Percentiles rank a stretch among this genome's conserved stretches.
Conservation (phyloP, 2,797 vertebrate species). For the Galagoides demidoff region DNA sequence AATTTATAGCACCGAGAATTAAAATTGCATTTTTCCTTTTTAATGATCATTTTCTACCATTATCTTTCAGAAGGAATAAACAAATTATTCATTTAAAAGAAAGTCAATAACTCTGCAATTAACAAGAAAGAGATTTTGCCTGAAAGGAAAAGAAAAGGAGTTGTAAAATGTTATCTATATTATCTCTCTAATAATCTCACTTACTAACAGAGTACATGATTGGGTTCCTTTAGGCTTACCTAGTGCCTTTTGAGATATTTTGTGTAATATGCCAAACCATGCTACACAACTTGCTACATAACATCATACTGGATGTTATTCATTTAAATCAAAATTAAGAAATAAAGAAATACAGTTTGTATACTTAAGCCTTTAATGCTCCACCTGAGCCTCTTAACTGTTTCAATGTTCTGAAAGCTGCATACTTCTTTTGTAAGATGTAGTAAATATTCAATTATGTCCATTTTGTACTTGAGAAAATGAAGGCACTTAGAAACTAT, state of each 20-base stretch:
- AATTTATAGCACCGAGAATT: slow-evolving; percentile 37
- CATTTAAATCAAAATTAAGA: slow-evolving; percentile 78
- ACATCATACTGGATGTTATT: slow-evolving; percentile 69
- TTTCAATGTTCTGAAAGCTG: slow-evolving; percentile 62
- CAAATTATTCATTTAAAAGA: slow-evolving; percentile 69
- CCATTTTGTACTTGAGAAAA: slow-evolving; percentile 77
- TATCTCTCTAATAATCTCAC: slow-evolving; percentile 54
- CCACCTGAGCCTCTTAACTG: slow-evolving; percentile 72
- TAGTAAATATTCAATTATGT: slow-evolving; percentile 79
- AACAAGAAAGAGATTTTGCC: slow-evolving; percentile 56
- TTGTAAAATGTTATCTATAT: slow-evolving; percentile 50
- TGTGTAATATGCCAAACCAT: slow-evolving; percentile 62
- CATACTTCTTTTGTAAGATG: slow-evolving; percentile 50
- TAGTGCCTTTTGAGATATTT: slow-evolving; percentile 69
- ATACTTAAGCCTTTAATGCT: slow-evolving; percentile 77
- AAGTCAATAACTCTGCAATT: slow-evolving; percentile 59
- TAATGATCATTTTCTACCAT: not conserved
- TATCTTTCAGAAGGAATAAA: slow-evolving; percentile 57
- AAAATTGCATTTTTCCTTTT: slow-evolving; percentile 31
- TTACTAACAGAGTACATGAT: slow-evolving; percentile 24
- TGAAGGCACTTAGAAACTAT: slow-evolving; percentile 71
- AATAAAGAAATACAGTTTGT: slow-evolving; percentile 71
- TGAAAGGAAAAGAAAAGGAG: slow-evolving; percentile 61
- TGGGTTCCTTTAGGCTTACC: slow-evolving; percentile 65
- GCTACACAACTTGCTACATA: not conserved